Evolutionary conservation across 2,113 vertebrate genomes (phyloP), one percentile per base, ranked within the genome.

Genomic region (Calyptommatus sinebrachiatus): DNA sequence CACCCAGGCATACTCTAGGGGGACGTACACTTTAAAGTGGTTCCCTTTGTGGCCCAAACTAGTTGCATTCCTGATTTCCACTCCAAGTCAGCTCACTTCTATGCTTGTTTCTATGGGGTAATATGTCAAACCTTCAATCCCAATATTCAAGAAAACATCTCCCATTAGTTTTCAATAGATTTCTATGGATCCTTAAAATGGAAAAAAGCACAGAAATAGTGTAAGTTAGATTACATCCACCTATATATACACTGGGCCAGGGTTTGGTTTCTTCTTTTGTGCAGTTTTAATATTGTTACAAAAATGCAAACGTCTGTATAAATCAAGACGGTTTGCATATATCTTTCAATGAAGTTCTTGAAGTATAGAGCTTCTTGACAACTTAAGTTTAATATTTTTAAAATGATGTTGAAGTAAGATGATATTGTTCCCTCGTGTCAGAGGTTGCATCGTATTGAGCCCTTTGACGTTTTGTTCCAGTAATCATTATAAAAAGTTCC

Each of bases 401-500:
- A 50, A 74, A 74, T 65, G 63, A 0, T 65, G 26, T 26, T 78
- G 46, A 86, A 28, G 22, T n/a, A n/a, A 31, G 41, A 29, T 78
- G 20, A 4, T 87, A 0, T 86, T 84, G 73, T 83, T 86, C 75
- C 11, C 24, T 82, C 82, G 3, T 77, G 80, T 71, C 77, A 73
- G 82, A 76, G 74, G 28, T 7, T 31, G 67, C 78, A 75, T 74
- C 8, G 46, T 76, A 84, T 87, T 87, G 65, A 90, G 68, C 45
- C 68, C 0, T 67, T 65, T 80, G 29, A 67, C 76, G 3, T 50
- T 85, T 79, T 85, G 71, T 87, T 85, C 62, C 81, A 95, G 89
- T 91, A 99, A 97, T 87, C 93, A 97, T 85, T 99, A 97, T 92
- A 99, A 97, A 94, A 98, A 97, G 95, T 98, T 99, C 90, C 97